A percentile compares a stretch with the other conserved stretches of the same genome.
phyloP scores from a whole-genome alignment of 2,797 vertebrate species.

The Mastacembelus armatus region DNA sequence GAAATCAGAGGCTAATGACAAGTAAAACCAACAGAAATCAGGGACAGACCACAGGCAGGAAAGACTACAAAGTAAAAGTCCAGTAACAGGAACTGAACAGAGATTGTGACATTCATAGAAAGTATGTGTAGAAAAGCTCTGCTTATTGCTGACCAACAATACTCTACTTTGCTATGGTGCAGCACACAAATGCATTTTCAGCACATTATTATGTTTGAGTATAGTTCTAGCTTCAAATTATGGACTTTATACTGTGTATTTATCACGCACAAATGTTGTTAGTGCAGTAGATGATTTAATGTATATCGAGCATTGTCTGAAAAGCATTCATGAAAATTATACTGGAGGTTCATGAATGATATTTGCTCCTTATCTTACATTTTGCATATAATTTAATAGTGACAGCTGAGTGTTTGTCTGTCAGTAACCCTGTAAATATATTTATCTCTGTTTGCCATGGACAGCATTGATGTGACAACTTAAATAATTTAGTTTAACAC shows the following conservation, averaged over 20 bases:
- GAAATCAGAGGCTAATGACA: too few species aligned
- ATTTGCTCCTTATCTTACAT: conserved; percentile 24
- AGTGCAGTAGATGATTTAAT: neutral
- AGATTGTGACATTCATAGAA: too few species aligned
- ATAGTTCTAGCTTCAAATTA: neutral
- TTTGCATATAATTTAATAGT: conserved; percentile 18
- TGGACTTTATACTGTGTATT: neutral
- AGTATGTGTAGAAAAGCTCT: too few species aligned
- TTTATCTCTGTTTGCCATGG: conserved; percentile 15
- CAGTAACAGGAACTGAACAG: too few species aligned
- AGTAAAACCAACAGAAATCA: too few species aligned
- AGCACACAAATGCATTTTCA: neutral
- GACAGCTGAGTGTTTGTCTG: conserved; percentile 19
- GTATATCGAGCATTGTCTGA: conserved; percentile 4
- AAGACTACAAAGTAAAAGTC: too few species aligned
- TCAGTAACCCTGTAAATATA: conserved; percentile 44
- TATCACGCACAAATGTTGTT: neutral
- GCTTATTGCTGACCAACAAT: too few species aligned
- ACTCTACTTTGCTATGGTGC: neutral
- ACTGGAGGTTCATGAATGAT: neutral
- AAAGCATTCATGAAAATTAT: conserved; percentile 22
- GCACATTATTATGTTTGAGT: neutral
- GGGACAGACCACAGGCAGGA: too few species aligned
- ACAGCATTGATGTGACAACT: conserved; percentile 23
- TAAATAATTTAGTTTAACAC: conserved; percentile 46